These are phyloP conservation scores for Mellilla xanthometata DNA, from an alignment of 2,888 invertebrate species.

Conservation along the genomic window DNA sequence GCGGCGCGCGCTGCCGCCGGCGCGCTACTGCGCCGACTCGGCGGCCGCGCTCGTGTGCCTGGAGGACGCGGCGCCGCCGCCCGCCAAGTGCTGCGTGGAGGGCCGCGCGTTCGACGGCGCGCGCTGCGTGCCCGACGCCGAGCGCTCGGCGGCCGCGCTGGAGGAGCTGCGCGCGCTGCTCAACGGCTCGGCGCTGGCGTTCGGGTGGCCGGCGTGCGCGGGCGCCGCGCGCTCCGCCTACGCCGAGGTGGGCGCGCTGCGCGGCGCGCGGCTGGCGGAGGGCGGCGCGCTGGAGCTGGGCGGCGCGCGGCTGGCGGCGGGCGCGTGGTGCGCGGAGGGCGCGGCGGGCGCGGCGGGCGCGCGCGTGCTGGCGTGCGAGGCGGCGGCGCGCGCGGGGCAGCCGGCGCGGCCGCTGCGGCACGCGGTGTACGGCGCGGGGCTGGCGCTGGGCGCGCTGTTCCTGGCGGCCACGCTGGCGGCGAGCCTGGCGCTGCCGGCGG, in stretches of 20 bases:
- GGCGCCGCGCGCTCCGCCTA: conserved; percentile 63
- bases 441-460: conserved; percentile 91
- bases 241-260: conserved; percentile 82
- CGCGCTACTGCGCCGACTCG: conserved; percentile 87
- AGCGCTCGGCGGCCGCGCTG: conserved; percentile 51
- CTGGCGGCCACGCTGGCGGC: conserved; percentile 91
- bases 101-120: conserved; percentile 83
- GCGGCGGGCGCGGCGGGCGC: conserved; percentile 54
- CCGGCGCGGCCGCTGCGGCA: conserved; percentile 83
- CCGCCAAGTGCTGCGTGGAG: conserved; percentile 87
- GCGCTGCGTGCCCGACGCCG: conserved; percentile 66
- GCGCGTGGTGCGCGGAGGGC: conserved; percentile 79
- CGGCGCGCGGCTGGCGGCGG: conserved; percentile 64
- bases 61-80: conserved; percentile 59
- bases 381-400: conserved; percentile 68
- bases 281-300: conserved; percentile 80
- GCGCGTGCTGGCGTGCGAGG: conserved; percentile 74
- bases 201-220: conserved; percentile 82
- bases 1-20: conserved; percentile 68
- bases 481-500: conserved; percentile 90
- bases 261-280: conserved; percentile 64
- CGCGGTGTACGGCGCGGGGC: conserved; percentile 88
- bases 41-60: conserved; percentile 85
- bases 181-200: conserved; percentile 43
- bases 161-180: conserved; percentile 50